Evolutionary conservation across 2,113 vertebrate genomes (phyloP), one percentile per base, ranked within the genome.

Genomic region (Hoplias malabaricus): DNA sequence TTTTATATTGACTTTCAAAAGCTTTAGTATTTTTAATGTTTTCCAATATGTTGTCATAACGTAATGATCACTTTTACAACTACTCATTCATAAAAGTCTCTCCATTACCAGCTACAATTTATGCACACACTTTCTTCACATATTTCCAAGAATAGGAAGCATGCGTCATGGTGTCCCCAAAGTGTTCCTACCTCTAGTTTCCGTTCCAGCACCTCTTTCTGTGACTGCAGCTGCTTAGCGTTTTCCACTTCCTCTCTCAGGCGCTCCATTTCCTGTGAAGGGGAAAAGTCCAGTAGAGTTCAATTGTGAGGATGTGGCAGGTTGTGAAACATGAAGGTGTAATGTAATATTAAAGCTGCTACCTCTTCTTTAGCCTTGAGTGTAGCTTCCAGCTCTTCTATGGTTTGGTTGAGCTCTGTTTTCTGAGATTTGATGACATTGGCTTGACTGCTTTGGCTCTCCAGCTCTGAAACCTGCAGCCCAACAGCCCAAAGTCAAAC

Each of bases 371-470:
- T 99, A 81, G 91, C 93, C 90, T 96, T 96, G 83, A 98, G 85
- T 0, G 93, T 94, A 36, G 92, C 88, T 79, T 98, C 97, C 82
- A 99, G 89, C 80, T 99, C 97, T 87, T 99, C 96, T 86, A 99
- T 98, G 76, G 96, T 98, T 92, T 98, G 96, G 88, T 96, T 99
- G 82, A 99, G 90, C 82, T 99, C 97, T 34, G 95, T 94, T 92
- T 99, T 99, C 83, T 99, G 96, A 66, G 95, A 95, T 86, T 98
- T 97, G 75, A 99, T 95, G n/a, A 92, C 96, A 77, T 96, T 96
- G 77, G 93, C 94, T 93, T 99, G 98, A 88, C 92, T 96, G 86
- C 96, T 99, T 87, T 96, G 94, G 89, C 97, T 98, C 84, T 99
- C 97, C 42, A 99, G 94, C 76, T 99, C 98, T 7, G 97, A 98